These are phyloP conservation scores for Astropecten irregularis DNA, from an alignment of 53 echinoderm and acorn worm genomes.

Conservation along the genomic window DNA sequence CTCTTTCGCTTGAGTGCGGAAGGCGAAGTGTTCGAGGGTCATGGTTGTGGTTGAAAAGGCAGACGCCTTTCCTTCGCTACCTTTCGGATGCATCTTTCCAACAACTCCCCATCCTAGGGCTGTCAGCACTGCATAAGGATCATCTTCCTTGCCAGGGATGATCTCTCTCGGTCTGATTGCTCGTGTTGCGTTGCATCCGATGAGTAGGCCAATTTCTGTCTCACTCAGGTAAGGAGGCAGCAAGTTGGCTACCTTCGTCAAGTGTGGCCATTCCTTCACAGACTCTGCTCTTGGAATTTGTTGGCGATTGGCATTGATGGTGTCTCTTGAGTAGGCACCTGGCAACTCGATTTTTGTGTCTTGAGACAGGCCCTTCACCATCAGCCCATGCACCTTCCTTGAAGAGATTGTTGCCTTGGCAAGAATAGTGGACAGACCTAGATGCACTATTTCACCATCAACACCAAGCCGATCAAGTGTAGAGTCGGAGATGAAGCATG, in stretches of 20 bases:
- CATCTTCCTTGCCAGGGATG: too few relatives aligned
- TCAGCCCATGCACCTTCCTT: constrained; percentile 16
- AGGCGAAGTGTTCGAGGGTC: background rate
- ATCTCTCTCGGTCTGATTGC: constrained; percentile 33
- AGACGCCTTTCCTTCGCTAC: background rate
- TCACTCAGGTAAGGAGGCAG: constrained; percentile 46
- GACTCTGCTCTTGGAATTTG: constrained; percentile 37
- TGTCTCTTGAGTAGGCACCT: constrained; percentile 26
- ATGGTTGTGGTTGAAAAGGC: background rate
- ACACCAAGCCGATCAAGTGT: background rate
- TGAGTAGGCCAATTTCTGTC: constrained; percentile 49
- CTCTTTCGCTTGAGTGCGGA: background rate
- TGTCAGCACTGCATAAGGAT: constrained; percentile 34
- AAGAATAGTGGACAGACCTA: background rate
- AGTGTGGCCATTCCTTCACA: constrained; percentile 41
- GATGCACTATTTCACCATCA: background rate
- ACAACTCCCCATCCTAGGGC: constrained; percentile 61
- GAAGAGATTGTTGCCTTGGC: background rate
- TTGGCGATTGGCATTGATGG: constrained; percentile 39
- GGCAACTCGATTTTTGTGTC: constrained; percentile 11
- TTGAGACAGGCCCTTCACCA: background rate
- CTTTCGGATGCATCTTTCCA: background rate
- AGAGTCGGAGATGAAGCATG: constrained; percentile 14
- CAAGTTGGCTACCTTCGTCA: constrained; percentile 12
- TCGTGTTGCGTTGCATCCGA: constrained; percentile 47